These are phyloP conservation scores for Columba livia DNA, from an alignment of 2,113 vertebrate species.

Conservation along the genomic window DNA sequence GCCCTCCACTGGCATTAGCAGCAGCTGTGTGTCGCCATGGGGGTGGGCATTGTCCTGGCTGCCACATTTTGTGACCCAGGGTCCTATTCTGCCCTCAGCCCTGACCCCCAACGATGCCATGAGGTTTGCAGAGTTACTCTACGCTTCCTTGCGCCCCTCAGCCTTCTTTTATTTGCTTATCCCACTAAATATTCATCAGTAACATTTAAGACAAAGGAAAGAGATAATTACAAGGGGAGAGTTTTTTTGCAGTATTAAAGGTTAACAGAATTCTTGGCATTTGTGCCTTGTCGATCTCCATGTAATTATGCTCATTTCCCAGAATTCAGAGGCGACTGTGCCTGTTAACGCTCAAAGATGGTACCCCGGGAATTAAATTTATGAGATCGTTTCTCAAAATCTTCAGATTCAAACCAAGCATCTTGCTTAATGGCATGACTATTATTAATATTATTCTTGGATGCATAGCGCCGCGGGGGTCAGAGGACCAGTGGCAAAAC, in stretches of 20 bases:
- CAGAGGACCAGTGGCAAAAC: constrained; percentile 49
- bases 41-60: not conserved
- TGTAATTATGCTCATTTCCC: constrained; percentile 84
- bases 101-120: rapidly evolving
- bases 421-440: constrained; percentile 68
- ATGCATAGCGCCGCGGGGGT: constrained; percentile 27
- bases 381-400: constrained; percentile 76
- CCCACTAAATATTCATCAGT: constrained; percentile 80
- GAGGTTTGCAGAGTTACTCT: not conserved
- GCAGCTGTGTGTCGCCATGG: rapidly evolving
- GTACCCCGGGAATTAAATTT: constrained; percentile 81
- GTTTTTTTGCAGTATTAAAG: constrained; percentile 81
- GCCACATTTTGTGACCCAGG: not conserved
- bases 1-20: not conserved
- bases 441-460: constrained; percentile 79
- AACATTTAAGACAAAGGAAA: constrained; percentile 84
- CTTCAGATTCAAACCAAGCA: constrained; percentile 69
- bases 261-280: constrained; percentile 86
- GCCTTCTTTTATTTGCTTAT: constrained; percentile 73
- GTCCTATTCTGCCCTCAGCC: not conserved
- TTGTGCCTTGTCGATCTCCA: constrained; percentile 83
- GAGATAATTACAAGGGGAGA: constrained; percentile 81
- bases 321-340: constrained; percentile 79
- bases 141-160: constrained; percentile 31
- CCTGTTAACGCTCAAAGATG: constrained; percentile 75